Base-by-base conservation (phyloP, 2,797 vertebrate genomes). In the Sebastolobus alascanus region DNA sequence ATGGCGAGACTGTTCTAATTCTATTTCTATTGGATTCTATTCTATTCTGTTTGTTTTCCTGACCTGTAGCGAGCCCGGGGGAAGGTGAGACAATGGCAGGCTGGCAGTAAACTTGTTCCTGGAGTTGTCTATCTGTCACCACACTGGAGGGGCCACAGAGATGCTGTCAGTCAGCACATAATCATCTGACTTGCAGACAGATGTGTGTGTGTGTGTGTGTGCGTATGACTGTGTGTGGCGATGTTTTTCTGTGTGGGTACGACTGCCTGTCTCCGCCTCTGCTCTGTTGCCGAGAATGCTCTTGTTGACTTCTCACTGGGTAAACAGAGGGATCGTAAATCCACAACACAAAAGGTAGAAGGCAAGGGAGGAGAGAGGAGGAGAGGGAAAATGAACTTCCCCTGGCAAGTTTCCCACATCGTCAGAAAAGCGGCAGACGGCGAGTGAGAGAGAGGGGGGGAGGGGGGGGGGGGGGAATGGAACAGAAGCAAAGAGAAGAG, bases 291-390 rank as follows among this genome's bases (percentile, higher is more conserved):
- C 35, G 75, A 68, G 83, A 85, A 82, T 31, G 73, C 78, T 80
- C 77, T 84, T 90, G 85, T 88, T 87, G 88, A 90, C 89, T 93
- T 87, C 78, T 86, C 77, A 67, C 83, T 91, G 43, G 31, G 87
- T 87, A 94, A 94, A 94, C 89, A 90, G 83, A 80, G 75, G 73
- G 79, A 78, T 91, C 59, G 56, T 91, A 91, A 92, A 92, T 90
- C 89, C 77, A 84, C 82, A 80, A 68, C 59, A 87, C 79, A 86
- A 86, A 89, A 89, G 83, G 79, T 84, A 83, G 74, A 86, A 83
- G 55, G 72, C 69, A n/a, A 77, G 71, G 25, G 56, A 77, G 80
- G 55, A 67, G 79, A 76, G 79, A 63, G 79, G 64, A 40, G 37
- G 56, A 69, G 69, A 79, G 82, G 78, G 84, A 68, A 77, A 82